These are phyloP conservation scores for Sinella curviseta DNA, from an alignment of 1,140 invertebrate genomes.

Conservation along the genomic window DNA sequence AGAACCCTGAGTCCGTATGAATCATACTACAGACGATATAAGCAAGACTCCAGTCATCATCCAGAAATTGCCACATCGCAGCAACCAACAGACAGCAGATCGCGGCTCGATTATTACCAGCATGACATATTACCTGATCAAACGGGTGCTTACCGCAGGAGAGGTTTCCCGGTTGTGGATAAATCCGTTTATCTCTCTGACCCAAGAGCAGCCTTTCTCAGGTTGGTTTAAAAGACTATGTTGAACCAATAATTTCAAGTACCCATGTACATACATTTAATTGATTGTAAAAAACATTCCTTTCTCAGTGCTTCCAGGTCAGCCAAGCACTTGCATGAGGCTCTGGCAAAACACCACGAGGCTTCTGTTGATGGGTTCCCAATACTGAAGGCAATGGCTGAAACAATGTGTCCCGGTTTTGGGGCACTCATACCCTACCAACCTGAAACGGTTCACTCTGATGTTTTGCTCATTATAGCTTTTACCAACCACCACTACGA, in stretches of 20 bases:
- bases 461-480: constrained; percentile 52
- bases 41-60: not conserved
- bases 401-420: constrained; percentile 51
- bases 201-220: constrained; percentile 9
- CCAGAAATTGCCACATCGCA: not conserved
- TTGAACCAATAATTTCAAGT: too few species aligned
- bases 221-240: too few species aligned
- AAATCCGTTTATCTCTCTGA: constrained; percentile 37
- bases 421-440: constrained; percentile 48
- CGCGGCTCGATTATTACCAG: constrained; percentile 1
- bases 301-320: not conserved
- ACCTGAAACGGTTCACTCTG: constrained; percentile 38
- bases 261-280: too few species aligned
- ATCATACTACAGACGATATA: not conserved
- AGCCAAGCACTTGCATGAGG: constrained; percentile 11
- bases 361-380: constrained; percentile 29
- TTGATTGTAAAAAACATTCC: too few species aligned
- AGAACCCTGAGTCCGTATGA: constrained; percentile 16
- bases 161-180: constrained; percentile 35
- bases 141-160: constrained; percentile 25
- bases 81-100: not conserved
- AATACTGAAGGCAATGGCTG: constrained; percentile 50
- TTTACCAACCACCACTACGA: constrained; percentile 54
- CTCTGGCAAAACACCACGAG: constrained; percentile 9
- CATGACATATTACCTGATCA: constrained; percentile 36